Percentiles rank a stretch among this genome's conserved stretches.
phyloP scores from a whole-genome alignment of 2,113 vertebrate genomes.

The Micromys minutus region DNA sequence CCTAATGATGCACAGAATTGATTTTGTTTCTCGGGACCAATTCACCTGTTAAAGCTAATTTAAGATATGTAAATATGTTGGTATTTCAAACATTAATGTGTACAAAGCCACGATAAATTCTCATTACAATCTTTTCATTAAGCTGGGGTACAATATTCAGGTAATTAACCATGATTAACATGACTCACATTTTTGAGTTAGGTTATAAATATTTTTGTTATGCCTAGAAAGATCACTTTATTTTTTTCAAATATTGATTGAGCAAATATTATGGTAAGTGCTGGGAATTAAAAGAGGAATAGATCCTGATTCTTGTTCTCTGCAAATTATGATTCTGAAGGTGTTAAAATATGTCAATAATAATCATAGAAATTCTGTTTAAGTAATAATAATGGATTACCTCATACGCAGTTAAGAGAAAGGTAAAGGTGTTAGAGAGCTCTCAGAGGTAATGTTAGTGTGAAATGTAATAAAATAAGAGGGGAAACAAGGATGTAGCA shows the following conservation, averaged over 20 bases:
- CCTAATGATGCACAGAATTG: not conserved
- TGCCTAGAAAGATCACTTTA: not conserved
- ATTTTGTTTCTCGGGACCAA: not conserved
- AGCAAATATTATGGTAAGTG: not conserved
- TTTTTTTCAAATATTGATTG: not conserved
- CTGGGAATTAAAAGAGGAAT: not conserved
- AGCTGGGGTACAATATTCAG: not conserved
- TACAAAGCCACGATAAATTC: not conserved
- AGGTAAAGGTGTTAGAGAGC: not conserved
- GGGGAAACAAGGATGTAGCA: not conserved
- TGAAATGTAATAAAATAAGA: not conserved
- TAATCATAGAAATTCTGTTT: not conserved
- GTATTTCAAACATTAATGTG: not conserved
- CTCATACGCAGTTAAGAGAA: not conserved
- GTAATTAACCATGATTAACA: not conserved
- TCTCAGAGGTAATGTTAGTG: not conserved
- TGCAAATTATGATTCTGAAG: not conserved
- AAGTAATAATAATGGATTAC: constrained; percentile 15
- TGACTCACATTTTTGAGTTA: not conserved
- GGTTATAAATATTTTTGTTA: not conserved
- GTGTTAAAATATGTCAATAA: not conserved
- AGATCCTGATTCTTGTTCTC: not conserved
- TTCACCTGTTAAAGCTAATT: not conserved
- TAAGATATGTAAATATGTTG: not conserved
- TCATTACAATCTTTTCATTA: not conserved